A percentile compares a stretch with the other conserved stretches of the same genome.
Conservation (phyloP, 2,888 invertebrate species). For the Tinea pellionella region DNA sequence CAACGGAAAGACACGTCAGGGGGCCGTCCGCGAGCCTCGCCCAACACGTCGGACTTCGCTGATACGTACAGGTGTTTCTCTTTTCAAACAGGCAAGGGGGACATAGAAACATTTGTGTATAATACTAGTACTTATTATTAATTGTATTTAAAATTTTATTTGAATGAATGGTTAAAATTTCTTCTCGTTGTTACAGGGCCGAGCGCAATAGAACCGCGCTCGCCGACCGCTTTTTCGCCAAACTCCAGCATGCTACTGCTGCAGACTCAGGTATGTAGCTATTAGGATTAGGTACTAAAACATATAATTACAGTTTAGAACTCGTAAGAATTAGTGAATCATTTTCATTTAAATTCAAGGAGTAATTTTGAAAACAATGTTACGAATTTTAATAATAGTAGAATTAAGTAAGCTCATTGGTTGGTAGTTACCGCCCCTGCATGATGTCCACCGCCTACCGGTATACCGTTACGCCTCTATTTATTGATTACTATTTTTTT, state of each 20-base stretch:
- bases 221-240: slow-evolving; percentile 67
- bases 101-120: neutral
- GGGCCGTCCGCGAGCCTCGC: slow-evolving; percentile 32
- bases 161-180: neutral
- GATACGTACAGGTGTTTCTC: slow-evolving; percentile 6
- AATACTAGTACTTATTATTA: neutral
- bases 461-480: slow-evolving; percentile 45
- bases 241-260: slow-evolving; percentile 90
- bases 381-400: slow-evolving; percentile 8
- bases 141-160: neutral
- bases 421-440: slow-evolving; percentile 44
- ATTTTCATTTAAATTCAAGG: too few relatives aligned
- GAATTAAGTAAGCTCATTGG: slow-evolving; percentile 29
- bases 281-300: neutral
- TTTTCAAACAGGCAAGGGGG: slow-evolving; percentile 12
- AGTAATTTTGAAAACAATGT: slow-evolving; percentile 16
- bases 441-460: slow-evolving; percentile 47
- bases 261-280: slow-evolving; percentile 84
- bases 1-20: slow-evolving; percentile 50
- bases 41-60: slow-evolving; percentile 19
- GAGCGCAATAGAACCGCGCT: slow-evolving; percentile 67
- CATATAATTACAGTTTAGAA: too few relatives aligned
- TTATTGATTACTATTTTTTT: slow-evolving; percentile 45
- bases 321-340: too few relatives aligned
- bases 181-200: slow-evolving; percentile 56